Base-by-base conservation (phyloP, 2,113 vertebrate species). In the Pollimyrus isidori region DNA sequence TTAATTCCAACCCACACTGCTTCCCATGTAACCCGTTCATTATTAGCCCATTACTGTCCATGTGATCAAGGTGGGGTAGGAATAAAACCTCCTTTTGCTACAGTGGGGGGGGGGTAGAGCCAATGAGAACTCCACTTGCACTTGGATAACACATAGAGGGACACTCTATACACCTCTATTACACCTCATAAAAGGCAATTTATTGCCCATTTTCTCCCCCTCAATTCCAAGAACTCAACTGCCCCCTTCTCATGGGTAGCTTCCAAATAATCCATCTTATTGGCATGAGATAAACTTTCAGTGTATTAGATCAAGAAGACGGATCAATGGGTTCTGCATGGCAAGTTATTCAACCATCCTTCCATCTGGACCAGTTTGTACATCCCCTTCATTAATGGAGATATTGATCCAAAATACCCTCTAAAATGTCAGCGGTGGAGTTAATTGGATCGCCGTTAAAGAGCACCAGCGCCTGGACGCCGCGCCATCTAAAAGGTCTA, bases 361-460 rank as follows among this genome's bases (percentile, higher is more conserved):
- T 56, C 73, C 35, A 53, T 1, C 49, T 23, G 69, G 88, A 50
- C 48, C 17, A n/a, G 48, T 89, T 89, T 56, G 49, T 53, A 82
- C 17, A 35, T 5, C 69, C 48, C 52, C 48, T 49, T 73, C 30
- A 53, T 89, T 80, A 80, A 45, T 21, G 50, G 48, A 80, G 23
- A 56, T 56, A 89, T 89, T n/a, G 73, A 89, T 82, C 49, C 17
- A 89, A 83, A 88, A 83, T 83, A 39, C 26, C 65, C 49, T 26
- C 73, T 49, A 30, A 80, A 82, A 53, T 89, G 88, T 89, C 88
- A 56, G 69, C 15, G 4, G 46, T 52, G 26, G 65, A 88, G 69
- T 88, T 76, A 80, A 82, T 89, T 89, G 73, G 88, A 89, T 53
- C 19, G 13, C 73, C 73, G 45, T 89, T 89, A 53, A 52, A 89